Evolutionary conservation across 2,113 vertebrate genomes (phyloP).

Genomic region (Pomatorhinus ruficollis): DNA sequence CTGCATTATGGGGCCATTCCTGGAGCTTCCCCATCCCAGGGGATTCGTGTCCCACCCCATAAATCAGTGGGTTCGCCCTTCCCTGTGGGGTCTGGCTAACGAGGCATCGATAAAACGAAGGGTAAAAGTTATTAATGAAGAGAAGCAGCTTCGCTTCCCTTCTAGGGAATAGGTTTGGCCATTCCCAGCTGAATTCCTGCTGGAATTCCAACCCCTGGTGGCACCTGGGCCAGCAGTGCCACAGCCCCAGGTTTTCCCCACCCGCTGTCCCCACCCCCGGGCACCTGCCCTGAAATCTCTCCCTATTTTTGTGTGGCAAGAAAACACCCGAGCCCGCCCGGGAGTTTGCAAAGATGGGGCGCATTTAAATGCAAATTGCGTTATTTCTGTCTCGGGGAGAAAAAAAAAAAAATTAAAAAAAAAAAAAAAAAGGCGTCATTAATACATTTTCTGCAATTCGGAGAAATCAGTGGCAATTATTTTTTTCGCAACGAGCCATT

Average conservation of each 20-base stretch:
- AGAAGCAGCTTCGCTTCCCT: background rate
- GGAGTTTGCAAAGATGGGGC: conserved; percentile 37
- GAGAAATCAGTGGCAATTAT: conserved; percentile 64
- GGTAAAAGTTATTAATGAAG: background rate
- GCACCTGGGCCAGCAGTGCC: background rate
- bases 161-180: rapidly evolving
- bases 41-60: rapidly evolving
- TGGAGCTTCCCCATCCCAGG: background rate
- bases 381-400: conserved; percentile 42
- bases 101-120: background rate
- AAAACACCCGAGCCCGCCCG: conserved; percentile 11
- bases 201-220: background rate
- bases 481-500: conserved; percentile 43
- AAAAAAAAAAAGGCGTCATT: background rate
- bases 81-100: background rate
- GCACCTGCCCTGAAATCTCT: background rate
- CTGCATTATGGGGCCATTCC: rapidly evolving
- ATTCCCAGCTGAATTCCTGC: rapidly evolving
- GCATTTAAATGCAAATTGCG: conserved; percentile 70
- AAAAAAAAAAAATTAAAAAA: background rate
- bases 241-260: background rate
- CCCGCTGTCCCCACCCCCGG: background rate
- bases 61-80: rapidly evolving
- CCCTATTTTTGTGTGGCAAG: background rate
- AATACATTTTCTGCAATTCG: conserved; percentile 68